Conservation (phyloP, 2,797 vertebrate species). For the Semotilus atromaculatus region DNA sequence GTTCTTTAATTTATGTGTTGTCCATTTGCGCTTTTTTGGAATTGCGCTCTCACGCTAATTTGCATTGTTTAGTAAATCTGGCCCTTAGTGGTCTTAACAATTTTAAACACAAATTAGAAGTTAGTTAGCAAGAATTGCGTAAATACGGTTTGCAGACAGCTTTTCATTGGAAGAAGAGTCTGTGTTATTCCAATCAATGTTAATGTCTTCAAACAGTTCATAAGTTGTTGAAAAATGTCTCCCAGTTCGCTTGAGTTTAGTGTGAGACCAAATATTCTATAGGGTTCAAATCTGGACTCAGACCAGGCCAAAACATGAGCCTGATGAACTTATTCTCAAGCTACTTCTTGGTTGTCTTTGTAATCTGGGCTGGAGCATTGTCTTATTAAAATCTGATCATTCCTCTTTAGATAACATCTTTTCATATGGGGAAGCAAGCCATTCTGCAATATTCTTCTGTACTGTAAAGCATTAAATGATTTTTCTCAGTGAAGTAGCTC, state of each 20-base stretch:
- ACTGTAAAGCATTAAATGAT: neutral
- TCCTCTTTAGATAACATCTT: neutral
- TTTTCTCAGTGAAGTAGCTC: neutral
- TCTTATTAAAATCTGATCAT: neutral
- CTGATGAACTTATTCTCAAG: neutral
- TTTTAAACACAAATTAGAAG: neutral
- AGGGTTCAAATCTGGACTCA: neutral
- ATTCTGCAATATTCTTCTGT: neutral
- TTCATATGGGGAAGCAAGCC: neutral
- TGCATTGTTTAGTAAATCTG: no score
- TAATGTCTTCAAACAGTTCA: neutral
- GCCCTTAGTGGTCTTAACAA: neutral
- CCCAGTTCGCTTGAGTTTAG: neutral
- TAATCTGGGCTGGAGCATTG: neutral
- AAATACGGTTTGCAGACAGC: neutral
- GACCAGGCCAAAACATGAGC: neutral
- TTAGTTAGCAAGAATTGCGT: neutral
- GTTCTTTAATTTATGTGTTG: no score
- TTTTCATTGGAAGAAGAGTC: neutral
- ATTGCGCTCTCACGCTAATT: no score
- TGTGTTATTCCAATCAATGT: neutral
- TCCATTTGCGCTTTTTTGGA: no score
- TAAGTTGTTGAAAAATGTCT: neutral
- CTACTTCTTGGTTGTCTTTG: neutral
- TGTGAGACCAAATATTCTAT: neutral